Percentiles rank a stretch among this genome's conserved stretches.
Conservation (phyloP, 92 coral and sea anemone genomes). For the Pocillopora meandrina region DNA sequence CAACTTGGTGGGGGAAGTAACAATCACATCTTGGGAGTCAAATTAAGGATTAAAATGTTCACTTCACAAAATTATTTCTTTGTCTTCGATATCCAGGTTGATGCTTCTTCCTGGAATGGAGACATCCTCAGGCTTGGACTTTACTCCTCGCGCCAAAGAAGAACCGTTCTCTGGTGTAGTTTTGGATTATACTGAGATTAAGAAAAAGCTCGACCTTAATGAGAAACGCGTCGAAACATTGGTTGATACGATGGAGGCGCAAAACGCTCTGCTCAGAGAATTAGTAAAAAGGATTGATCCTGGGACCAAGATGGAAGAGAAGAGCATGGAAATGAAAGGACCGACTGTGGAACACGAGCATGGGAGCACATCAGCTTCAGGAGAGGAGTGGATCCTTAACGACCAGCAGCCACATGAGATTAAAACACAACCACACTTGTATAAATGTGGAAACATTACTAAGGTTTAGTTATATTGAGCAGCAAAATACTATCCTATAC, state of each 20-base stretch:
- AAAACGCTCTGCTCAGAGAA: constrained; percentile 55
- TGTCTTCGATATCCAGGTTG: not conserved
- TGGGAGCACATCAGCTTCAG: not conserved
- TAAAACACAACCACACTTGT: too few relatives aligned
- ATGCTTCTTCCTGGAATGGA: constrained; percentile 17
- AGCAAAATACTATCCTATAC: too few relatives aligned
- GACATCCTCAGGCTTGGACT: not conserved
- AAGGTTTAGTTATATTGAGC: too few relatives aligned
- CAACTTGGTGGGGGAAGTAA: too few relatives aligned
- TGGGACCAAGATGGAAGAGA: constrained; percentile 1
- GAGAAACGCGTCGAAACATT: constrained; percentile 70
- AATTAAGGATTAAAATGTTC: not conserved
- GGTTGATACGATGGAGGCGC: constrained; percentile 58
- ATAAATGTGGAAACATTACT: too few relatives aligned
- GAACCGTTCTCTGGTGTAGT: not conserved
- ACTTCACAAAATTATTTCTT: not conserved
- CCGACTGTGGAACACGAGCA: constrained; percentile 6
- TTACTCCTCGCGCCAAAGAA: constrained; percentile 23
- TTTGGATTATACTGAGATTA: constrained; percentile 42
- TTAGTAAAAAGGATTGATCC: constrained; percentile 75
- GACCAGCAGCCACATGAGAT: not conserved
- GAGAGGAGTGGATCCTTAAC: not conserved
- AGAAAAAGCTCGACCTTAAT: constrained; percentile 61
- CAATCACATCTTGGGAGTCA: too few relatives aligned
- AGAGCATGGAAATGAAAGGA: not conserved